These are phyloP conservation scores for Sciurus niger DNA, from an alignment of 2,113 vertebrate species.

Conservation along the genomic window DNA sequence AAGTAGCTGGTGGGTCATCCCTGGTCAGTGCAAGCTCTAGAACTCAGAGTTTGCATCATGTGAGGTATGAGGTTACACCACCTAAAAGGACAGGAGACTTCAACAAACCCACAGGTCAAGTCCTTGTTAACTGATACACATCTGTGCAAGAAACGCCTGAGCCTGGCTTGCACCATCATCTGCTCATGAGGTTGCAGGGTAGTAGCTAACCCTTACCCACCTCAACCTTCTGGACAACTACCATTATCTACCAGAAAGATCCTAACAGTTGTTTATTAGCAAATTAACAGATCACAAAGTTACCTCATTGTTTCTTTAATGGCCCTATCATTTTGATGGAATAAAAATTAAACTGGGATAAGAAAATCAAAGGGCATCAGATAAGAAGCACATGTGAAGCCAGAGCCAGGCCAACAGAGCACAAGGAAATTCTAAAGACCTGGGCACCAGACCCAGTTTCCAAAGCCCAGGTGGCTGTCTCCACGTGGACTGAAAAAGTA, in stretches of 20 bases:
- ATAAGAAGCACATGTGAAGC: background rate
- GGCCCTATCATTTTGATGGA: background rate
- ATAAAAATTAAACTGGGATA: constrained; percentile 18
- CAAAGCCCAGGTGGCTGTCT: background rate
- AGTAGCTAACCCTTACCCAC: background rate
- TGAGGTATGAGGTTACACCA: background rate
- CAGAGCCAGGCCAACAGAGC: background rate
- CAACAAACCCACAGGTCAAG: background rate
- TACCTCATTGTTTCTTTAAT: background rate
- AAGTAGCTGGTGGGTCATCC: background rate
- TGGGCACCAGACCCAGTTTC: background rate
- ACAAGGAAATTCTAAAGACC: background rate
- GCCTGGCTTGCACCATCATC: background rate
- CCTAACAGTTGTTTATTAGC: background rate
- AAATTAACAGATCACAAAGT: background rate
- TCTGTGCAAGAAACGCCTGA: background rate
- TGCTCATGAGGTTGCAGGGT: background rate
- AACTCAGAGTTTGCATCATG: background rate
- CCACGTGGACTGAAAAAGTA: background rate
- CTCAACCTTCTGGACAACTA: background rate
- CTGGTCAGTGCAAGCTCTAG: background rate
- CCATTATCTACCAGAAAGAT: background rate
- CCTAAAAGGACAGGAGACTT: background rate
- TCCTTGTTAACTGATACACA: background rate
- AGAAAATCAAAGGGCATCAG: background rate